These are phyloP conservation scores for Agonopterix alstromeriana DNA, from an alignment of 2,888 invertebrate genomes.

Conservation along the genomic window DNA sequence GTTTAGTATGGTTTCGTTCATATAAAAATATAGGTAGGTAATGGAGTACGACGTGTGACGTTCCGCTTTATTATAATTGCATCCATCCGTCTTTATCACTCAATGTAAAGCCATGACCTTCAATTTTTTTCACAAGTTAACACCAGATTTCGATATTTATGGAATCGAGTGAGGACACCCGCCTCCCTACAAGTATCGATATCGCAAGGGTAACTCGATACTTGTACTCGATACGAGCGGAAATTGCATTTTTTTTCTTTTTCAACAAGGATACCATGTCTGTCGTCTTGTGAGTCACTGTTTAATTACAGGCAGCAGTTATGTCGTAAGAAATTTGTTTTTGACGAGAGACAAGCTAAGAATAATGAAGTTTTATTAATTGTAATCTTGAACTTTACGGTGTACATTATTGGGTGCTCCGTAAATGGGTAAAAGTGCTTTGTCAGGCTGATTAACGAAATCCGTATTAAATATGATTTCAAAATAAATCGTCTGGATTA, in stretches of 20 bases:
- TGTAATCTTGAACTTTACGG: constrained; percentile 5
- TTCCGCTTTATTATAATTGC: too few relatives aligned
- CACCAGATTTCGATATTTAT: constrained; percentile 21
- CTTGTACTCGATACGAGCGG: constrained; percentile 34
- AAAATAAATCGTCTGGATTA: too few relatives aligned
- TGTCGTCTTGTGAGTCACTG: constrained; percentile 17
- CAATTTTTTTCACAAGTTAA: neutral
- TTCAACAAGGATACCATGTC: constrained; percentile 41
- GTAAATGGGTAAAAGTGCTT: too few relatives aligned
- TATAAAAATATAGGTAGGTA: too few relatives aligned
- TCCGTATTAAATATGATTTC: too few relatives aligned
- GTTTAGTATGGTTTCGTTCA: too few relatives aligned
- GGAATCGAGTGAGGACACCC: constrained; percentile 31
- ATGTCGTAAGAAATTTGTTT: constrained; percentile 4
- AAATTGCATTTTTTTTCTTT: constrained; percentile 26
- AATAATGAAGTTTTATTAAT: constrained; percentile 2
- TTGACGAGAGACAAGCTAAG: neutral
- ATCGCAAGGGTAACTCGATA: constrained; percentile 48
- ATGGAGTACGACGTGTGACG: too few relatives aligned
- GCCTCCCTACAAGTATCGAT: constrained; percentile 38
- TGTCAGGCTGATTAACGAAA: too few relatives aligned
- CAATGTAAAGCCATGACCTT: neutral
- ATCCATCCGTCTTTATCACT: neutral
- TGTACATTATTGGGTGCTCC: too few relatives aligned
- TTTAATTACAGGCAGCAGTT: constrained; percentile 24